Evolutionary conservation across 2,888 invertebrate species (phyloP).

Genomic region (Drosophila kokeensis): DNA sequence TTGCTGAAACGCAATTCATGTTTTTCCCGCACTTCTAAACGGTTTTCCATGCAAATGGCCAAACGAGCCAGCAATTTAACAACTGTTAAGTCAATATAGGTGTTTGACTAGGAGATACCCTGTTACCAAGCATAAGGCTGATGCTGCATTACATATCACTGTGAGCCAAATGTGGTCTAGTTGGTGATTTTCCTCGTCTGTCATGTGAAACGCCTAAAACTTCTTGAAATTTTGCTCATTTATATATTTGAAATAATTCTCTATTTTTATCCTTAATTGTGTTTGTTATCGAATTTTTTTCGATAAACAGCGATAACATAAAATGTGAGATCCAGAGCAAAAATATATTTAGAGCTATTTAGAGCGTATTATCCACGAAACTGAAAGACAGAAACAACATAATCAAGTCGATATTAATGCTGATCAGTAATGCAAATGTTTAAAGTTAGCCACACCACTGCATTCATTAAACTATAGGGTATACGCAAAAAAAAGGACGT

Average conservation of each 20-base stretch:
- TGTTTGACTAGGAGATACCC: slow-evolving; percentile 1
- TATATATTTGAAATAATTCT: not conserved
- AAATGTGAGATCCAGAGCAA: not conserved
- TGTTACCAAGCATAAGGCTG: not conserved
- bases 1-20: slow-evolving; percentile 43
- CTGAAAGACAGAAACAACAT: not conserved
- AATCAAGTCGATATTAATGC: not conserved
- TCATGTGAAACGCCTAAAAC: not conserved
- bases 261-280: not conserved
- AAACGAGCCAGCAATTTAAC: slow-evolving; percentile 23
- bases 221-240: not conserved
- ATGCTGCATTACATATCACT: not conserved
- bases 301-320: not conserved
- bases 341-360: not conserved
- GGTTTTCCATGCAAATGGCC: slow-evolving; percentile 60
- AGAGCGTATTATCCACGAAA: not conserved
- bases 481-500: slow-evolving; percentile 19
- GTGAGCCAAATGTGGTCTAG: not conserved
- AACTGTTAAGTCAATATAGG: not conserved
- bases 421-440: not conserved
- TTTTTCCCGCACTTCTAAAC: slow-evolving; percentile 49
- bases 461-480: slow-evolving; percentile 14
- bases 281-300: no score
- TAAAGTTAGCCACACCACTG: not conserved
- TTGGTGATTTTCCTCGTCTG: not conserved